Evolutionary conservation across 2,113 vertebrate species (phyloP).

Genomic region (Vicugna pacos): DNA sequence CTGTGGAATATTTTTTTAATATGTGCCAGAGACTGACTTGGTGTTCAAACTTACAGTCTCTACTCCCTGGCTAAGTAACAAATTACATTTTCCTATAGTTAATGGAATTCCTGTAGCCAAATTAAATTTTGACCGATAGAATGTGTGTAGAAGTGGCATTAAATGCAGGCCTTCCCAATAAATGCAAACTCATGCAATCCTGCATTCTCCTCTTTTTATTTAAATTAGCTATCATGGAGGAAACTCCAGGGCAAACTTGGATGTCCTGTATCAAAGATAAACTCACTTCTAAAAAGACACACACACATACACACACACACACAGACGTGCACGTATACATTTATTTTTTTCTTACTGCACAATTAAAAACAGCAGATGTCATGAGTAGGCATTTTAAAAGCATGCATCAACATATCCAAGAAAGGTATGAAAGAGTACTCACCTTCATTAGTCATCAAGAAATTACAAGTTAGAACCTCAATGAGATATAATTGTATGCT

Average conservation of each 20-base stretch:
- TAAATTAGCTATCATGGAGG: not conserved
- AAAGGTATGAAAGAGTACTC: not conserved
- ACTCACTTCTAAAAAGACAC: not conserved
- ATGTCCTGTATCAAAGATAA: not conserved
- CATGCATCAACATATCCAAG: not conserved
- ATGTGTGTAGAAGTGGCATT: not conserved
- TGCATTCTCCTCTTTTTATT: not conserved
- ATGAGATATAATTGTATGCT: not conserved
- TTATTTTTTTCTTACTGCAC: not conserved
- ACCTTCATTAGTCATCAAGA: not conserved
- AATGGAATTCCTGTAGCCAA: not conserved
- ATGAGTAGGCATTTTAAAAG: not conserved
- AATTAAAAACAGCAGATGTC: not conserved
- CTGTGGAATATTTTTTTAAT: not conserved
- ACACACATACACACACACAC: not conserved
- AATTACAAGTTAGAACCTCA: not conserved
- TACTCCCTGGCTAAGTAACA: not conserved
- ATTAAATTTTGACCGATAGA: constrained; percentile 40
- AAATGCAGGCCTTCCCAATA: not conserved
- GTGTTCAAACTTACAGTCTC: not conserved
- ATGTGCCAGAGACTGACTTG: not conserved
- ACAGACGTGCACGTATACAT: not conserved
- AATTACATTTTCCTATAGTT: not conserved
- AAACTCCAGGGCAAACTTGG: not conserved
- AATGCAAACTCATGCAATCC: not conserved